A percentile compares a stretch with the other conserved stretches of the same genome.
Conservation (phyloP, 2,797 vertebrate species). For the Hypotaenidia okinawae region DNA sequence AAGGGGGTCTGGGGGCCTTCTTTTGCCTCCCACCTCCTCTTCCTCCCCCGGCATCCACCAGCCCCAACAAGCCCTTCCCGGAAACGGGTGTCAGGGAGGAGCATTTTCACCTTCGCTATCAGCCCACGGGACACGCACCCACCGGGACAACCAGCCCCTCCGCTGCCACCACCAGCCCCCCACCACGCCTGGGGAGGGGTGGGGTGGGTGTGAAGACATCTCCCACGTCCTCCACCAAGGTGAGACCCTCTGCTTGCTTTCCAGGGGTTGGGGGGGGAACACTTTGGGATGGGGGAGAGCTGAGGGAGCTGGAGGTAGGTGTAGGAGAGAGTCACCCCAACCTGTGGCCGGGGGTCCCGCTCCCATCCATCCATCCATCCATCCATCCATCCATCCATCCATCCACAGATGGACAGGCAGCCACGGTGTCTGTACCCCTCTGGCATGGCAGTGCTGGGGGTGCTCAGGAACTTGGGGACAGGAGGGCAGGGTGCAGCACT, state of each 20-base stretch:
- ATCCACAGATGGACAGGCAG: too few relatives aligned
- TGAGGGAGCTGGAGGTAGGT: not conserved
- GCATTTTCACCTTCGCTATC: not conserved
- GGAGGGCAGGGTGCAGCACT: not conserved
- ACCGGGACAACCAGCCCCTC: not conserved
- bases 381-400: rapidly evolving
- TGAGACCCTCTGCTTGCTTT: not conserved
- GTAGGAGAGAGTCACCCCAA: not conserved
- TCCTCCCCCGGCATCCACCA: not conserved
- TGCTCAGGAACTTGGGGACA: not conserved
- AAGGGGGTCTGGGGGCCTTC: not conserved
- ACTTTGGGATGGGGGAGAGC: not conserved
- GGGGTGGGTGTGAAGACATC: not conserved
- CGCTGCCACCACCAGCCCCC: not conserved
- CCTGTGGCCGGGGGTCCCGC: not conserved
- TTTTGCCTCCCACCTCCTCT: not conserved
- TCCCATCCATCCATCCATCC: rapidly evolving
- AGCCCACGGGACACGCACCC: not conserved
- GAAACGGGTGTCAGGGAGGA: not conserved
- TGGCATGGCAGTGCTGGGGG: too few relatives aligned
- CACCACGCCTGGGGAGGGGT: too few relatives aligned
- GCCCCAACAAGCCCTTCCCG: not conserved
- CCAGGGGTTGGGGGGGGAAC: too few relatives aligned
- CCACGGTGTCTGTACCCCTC: too few relatives aligned
- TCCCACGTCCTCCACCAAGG: not conserved